Base-by-base conservation (phyloP, 2,797 vertebrate species). In the Sebastes oblongus region DNA sequence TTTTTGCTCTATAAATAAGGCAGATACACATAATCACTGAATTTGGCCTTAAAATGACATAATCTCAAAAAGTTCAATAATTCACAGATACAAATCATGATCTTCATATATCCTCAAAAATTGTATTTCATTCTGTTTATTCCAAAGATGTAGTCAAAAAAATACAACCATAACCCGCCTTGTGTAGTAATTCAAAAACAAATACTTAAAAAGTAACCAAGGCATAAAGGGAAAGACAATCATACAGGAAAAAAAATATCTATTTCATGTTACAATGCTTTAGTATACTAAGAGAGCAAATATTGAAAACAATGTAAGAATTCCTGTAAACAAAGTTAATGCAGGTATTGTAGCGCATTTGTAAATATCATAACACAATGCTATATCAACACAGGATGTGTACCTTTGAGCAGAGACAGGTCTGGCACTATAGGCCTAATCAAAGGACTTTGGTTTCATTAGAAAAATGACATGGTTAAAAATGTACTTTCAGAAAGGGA, bases 1-100 rank as follows among this genome's bases (percentile, higher is more conserved):
- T 88, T 92, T 27, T 86, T 83, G 73, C 85, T 89, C 59, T 88
- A 89, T 91, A 92, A 94, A 93, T 91, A 93, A 94, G 92, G 90
- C 91, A 93, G 85, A 83, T 84, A 85, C 77, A 94, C 54, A 81
- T 74, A 87, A 89, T 89, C 80, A 89, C 71, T 84, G 67, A 77
- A 86, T 92, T 91, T 91, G 90, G 90, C 88, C 84, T 88, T 91
- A 82, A 86, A 90, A 86, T 87, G n/a, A 86, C 52, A 83, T 56
- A 14, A 75, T 56, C 16, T 86, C 39, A 85, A 88, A 89, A 93
- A 88, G 58, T 79, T 83, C 60, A 78, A 87, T 70, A 84, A 83
- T 88, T 87, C 83, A 91, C 78, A 91, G 72, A 87, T 83, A 87
- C 68, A 91, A 92, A 91, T 89, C 75, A 88, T 72, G n/a, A 60